Evolutionary conservation across 2,113 vertebrate species (phyloP).

Genomic region (Physeter macrocephalus): DNA sequence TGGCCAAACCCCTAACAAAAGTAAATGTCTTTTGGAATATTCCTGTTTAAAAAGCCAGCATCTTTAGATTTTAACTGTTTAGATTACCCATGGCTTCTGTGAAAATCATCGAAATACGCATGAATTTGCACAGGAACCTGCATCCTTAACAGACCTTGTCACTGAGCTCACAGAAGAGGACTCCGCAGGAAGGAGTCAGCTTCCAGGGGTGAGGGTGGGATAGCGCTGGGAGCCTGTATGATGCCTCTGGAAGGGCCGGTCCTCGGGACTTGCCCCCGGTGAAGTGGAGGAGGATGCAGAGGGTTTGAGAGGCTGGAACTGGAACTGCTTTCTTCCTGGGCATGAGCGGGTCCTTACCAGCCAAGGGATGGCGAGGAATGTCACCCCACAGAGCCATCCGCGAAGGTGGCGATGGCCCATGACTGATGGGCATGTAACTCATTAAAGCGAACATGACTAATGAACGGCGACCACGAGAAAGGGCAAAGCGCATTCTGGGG

Average conservation of each 20-base stretch:
- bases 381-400: conserved; percentile 5
- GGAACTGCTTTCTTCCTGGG: neutral
- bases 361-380: neutral
- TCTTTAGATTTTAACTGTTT: neutral
- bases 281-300: neutral
- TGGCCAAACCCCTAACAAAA: neutral
- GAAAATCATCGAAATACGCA: neutral
- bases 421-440: conserved; percentile 39
- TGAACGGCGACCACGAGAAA: conserved; percentile 48
- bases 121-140: neutral
- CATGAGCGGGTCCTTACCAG: neutral
- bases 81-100: neutral
- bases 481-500: neutral
- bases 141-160: neutral
- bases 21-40: neutral
- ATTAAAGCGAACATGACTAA: conserved; percentile 42
- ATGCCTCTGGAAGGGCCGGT: neutral
- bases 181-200: neutral
- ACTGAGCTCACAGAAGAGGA: neutral
- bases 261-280: neutral
- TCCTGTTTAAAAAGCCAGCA: neutral
- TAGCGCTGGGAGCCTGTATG: neutral
- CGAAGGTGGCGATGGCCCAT: conserved; percentile 25
- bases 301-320: neutral
- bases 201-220: neutral